Evolutionary conservation across 2,797 vertebrate genomes (phyloP).

Genomic region (Arrhamphus sclerolepis): DNA sequence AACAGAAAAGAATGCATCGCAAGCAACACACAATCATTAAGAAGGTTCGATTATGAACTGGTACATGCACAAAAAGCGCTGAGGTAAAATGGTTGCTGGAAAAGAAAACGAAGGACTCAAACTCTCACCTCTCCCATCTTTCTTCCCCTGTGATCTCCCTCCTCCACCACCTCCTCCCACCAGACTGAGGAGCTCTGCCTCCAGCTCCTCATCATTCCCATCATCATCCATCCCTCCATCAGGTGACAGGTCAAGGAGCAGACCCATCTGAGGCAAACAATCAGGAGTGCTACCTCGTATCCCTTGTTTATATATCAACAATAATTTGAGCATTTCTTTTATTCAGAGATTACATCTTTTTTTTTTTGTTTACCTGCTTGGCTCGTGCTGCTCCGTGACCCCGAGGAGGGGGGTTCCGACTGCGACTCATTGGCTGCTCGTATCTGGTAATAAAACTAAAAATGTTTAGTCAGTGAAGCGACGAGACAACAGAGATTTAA

Average conservation of each 20-base stretch:
- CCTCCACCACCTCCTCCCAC: constrained; percentile 78
- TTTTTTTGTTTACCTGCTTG: constrained; percentile 86
- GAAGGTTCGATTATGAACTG: not conserved
- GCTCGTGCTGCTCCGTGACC: constrained; percentile 83
- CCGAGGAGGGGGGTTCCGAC: constrained; percentile 77
- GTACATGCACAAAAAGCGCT: too few species aligned
- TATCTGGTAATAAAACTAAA: not conserved
- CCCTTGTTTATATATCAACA: not conserved
- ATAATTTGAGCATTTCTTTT: not conserved
- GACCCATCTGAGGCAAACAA: constrained; percentile 83
- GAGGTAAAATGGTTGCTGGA: too few species aligned
- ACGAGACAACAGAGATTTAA: not conserved
- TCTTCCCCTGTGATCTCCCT: constrained; percentile 68
- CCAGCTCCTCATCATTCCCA: constrained; percentile 84
- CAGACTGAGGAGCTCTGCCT: constrained; percentile 88
- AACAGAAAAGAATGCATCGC: constrained; percentile 6
- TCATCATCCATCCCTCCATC: constrained; percentile 80
- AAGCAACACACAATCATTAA: not conserved
- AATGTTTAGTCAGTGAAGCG: fast-evolving
- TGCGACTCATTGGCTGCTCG: constrained; percentile 73
- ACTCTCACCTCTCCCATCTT: constrained; percentile 78
- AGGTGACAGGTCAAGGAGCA: constrained; percentile 86
- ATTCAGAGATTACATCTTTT: not conserved
- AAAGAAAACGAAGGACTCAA: too few species aligned
- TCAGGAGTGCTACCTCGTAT: constrained; percentile 12